Percentiles rank a stretch among this genome's conserved stretches.
Conservation (phyloP, 1,140 invertebrate species). For the Ylistrum balloti region DNA sequence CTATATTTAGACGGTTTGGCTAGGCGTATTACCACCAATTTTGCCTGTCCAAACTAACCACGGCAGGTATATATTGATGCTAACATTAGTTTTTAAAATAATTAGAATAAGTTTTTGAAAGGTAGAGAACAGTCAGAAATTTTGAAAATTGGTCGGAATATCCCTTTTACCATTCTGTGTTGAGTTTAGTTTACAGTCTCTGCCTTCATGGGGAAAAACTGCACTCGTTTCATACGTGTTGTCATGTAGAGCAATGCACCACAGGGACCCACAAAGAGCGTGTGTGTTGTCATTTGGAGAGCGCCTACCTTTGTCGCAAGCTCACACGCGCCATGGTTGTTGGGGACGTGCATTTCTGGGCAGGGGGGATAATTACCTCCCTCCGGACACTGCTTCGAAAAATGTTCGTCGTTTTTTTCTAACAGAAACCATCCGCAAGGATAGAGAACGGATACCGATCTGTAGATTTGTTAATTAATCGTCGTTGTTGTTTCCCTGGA, state of each 20-base stretch:
- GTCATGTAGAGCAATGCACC: background rate
- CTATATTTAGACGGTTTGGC: no score
- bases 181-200: no score
- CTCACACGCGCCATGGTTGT: background rate
- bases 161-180: no score
- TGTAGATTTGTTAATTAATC: slow-evolving; percentile 36
- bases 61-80: no score
- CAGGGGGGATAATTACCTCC: slow-evolving; percentile 37
- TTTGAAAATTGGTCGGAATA: no score
- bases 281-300: background rate
- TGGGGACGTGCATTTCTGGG: background rate
- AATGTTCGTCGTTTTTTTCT: background rate
- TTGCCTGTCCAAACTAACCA: no score
- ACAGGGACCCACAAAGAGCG: background rate
- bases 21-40: no score
- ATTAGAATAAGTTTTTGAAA: no score
- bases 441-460: slow-evolving; percentile 38
- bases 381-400: background rate
- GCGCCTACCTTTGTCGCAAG: slow-evolving; percentile 7
- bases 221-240: background rate
- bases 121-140: no score
- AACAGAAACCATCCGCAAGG: slow-evolving; percentile 9
- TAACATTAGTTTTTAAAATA: no score
- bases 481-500: slow-evolving; percentile 31
- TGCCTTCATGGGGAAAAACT: background rate